These are phyloP conservation scores for Hydrochoerus hydrochaeris DNA, from an alignment of 2,113 vertebrate genomes.

Conservation along the genomic window DNA sequence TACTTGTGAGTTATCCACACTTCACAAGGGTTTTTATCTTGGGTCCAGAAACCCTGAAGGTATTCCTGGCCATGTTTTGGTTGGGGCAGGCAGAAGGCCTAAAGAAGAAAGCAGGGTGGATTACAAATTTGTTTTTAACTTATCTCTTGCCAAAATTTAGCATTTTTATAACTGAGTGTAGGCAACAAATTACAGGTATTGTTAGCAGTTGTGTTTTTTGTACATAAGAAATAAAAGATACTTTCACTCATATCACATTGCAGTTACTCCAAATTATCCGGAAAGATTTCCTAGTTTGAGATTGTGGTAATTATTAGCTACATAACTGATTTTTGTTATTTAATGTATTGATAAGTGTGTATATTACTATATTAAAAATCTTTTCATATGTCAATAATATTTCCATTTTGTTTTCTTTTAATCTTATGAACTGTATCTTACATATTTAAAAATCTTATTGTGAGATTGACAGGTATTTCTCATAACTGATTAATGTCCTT, in stretches of 20 bases:
- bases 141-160: neutral
- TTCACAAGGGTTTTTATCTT: neutral
- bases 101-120: neutral
- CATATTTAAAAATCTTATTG: neutral
- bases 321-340: neutral
- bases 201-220: neutral
- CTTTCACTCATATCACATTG: neutral
- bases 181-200: neutral
- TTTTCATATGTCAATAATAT: neutral
- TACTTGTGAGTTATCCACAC: neutral
- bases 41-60: neutral
- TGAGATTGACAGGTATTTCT: neutral
- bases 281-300: neutral
- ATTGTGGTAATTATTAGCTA: neutral
- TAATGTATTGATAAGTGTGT: neutral
- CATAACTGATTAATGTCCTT: neutral
- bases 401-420: neutral
- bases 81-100: accelerated
- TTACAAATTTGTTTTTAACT: neutral
- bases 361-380: neutral
- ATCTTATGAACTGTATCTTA: neutral
- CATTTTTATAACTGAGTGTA: neutral
- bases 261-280: neutral
- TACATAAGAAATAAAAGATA: neutral
- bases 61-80: neutral